Percentiles rank a stretch among this genome's conserved stretches.
These are phyloP conservation scores for Cheilosia variabilis DNA, from an alignment of 2,888 invertebrate species.

Conservation along the genomic window DNA sequence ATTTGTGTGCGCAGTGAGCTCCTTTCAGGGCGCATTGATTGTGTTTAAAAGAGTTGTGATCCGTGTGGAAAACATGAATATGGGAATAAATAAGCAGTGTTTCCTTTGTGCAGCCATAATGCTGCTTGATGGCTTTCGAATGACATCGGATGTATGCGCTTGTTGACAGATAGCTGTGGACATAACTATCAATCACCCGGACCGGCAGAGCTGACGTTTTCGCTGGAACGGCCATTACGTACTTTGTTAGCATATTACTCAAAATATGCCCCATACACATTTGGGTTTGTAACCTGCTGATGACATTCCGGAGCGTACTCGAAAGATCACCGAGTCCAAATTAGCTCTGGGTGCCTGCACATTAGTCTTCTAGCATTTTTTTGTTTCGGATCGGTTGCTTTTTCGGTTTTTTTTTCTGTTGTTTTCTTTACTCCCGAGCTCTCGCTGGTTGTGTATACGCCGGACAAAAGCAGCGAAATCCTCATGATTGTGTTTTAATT, in stretches of 20 bases:
- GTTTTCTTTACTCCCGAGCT: constrained; percentile 7
- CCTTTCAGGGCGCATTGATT: constrained; percentile 67
- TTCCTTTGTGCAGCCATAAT: constrained; percentile 71
- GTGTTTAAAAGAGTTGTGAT: constrained; percentile 76
- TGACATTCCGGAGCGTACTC: constrained; percentile 52
- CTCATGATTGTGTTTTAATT: constrained; percentile 75
- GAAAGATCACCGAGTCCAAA: constrained; percentile 43
- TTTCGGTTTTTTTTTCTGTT: neutral
- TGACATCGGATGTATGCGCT: constrained; percentile 76
- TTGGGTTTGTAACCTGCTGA: constrained; percentile 37
- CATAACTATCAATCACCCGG: constrained; percentile 80
- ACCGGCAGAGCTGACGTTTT: constrained; percentile 62
- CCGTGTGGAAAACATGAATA: constrained; percentile 75
- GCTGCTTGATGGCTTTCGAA: constrained; percentile 75
- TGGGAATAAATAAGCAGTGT: constrained; percentile 71
- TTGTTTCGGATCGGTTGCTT: constrained; percentile 6
- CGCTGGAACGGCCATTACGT: constrained; percentile 45
- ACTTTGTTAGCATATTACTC: constrained; percentile 43
- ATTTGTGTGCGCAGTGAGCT: constrained; percentile 66
- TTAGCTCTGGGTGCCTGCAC: constrained; percentile 40
- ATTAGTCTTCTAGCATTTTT: constrained; percentile 43
- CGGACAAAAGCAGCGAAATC: constrained; percentile 73
- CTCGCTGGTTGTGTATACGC: constrained; percentile 34
- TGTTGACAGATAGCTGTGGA: constrained; percentile 82
- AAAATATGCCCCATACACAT: constrained; percentile 36